Conservation (phyloP, 2,888 invertebrate genomes). For the Brenthis hecate region DNA sequence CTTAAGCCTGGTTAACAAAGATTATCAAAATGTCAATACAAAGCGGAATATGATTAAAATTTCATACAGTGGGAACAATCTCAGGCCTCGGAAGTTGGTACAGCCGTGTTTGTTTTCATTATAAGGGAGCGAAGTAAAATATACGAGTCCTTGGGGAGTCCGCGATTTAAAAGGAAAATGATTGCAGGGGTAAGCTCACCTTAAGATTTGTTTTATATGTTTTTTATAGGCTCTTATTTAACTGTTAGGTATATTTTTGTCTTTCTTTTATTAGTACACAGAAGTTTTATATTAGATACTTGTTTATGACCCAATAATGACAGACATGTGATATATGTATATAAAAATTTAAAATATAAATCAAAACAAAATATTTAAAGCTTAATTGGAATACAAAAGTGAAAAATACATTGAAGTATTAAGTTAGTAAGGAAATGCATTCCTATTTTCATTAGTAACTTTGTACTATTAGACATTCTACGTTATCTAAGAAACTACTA, state of each 20-base stretch:
- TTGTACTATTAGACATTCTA: no score
- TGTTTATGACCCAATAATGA: no score
- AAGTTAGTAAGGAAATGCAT: no score
- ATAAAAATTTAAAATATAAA: no score
- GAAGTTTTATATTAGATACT: background rate
- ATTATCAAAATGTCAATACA: slow-evolving; percentile 14
- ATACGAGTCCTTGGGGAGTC: slow-evolving; percentile 19
- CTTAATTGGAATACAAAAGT: no score
- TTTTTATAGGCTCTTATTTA: background rate
- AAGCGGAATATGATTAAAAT: slow-evolving; percentile 18
- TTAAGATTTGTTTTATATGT: slow-evolving; percentile 4
- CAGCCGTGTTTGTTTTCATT: slow-evolving; percentile 26
- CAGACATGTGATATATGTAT: no score
- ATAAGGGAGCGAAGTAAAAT: slow-evolving; percentile 24
- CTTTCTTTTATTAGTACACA: background rate
- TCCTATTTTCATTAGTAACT: no score
- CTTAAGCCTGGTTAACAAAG: slow-evolving; percentile 3
- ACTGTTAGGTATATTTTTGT: background rate
- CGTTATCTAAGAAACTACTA: no score
- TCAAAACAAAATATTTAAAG: no score
- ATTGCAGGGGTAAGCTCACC: slow-evolving; percentile 14
- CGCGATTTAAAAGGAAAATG: slow-evolving; percentile 26
- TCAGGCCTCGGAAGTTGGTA: slow-evolving; percentile 7
- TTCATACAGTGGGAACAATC: slow-evolving; percentile 18
- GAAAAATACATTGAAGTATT: no score